These are phyloP conservation scores for Axinella damicornis DNA, from an alignment of 37 sponge, comb jelly and placozoan species.

Conservation along the genomic window DNA sequence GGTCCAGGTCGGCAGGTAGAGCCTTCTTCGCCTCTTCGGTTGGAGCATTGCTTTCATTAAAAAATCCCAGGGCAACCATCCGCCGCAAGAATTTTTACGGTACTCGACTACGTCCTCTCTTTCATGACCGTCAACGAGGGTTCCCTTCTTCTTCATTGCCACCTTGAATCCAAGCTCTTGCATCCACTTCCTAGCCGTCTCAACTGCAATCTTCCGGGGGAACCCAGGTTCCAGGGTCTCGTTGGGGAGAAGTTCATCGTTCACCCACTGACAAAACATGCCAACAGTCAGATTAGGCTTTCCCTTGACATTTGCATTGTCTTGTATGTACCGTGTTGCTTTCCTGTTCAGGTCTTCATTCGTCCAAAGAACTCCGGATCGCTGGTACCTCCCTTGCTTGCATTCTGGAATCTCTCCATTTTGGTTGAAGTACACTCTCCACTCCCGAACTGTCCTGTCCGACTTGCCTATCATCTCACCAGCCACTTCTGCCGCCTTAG, in stretches of 20 bases:
- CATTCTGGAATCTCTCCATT: conserved; percentile 25
- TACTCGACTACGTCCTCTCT: no score
- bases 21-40: no score
- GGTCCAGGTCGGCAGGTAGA: conserved; percentile 1
- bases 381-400: conserved; percentile 45
- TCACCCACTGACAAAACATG: conserved; percentile 67
- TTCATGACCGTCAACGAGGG: no score
- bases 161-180: conserved; percentile 66
- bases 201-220: conserved; percentile 46
- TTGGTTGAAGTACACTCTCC: conserved; percentile 37
- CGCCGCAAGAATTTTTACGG: no score
- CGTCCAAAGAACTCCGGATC: conserved; percentile 42
- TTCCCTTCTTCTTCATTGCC: background rate
- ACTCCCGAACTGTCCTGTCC: conserved; percentile 40
- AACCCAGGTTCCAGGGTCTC: no score
- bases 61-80: conserved; percentile 15
- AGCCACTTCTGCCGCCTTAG: conserved; percentile 52
- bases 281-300: conserved; percentile 42
- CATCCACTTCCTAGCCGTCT: conserved; percentile 60
- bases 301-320: conserved; percentile 45
- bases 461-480: conserved; percentile 48
- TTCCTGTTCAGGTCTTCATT: conserved; percentile 26
- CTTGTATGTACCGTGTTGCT: conserved; percentile 16
- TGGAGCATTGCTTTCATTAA: no score
- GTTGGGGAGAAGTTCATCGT: conserved; percentile 39